Evolutionary conservation across 1,140 invertebrate species (phyloP).

Genomic region (Nautilus pompilius): DNA sequence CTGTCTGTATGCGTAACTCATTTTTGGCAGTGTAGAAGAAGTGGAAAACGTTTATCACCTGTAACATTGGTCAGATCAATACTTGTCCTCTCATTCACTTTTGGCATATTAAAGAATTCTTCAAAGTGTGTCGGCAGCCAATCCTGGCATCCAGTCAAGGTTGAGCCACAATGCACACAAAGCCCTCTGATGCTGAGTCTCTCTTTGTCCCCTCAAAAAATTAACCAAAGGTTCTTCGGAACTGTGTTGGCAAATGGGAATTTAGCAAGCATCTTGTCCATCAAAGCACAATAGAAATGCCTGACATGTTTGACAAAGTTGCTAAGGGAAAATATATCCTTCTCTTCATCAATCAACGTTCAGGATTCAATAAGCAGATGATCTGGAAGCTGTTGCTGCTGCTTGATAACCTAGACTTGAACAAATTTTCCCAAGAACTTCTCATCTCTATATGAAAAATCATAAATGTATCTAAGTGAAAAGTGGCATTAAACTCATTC

Average conservation of each 20-base stretch:
- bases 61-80: background rate
- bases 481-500: slow-evolving; percentile 18
- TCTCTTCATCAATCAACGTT: background rate
- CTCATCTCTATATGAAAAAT: slow-evolving; percentile 5
- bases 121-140: too few relatives aligned
- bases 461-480: background rate
- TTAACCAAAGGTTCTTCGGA: background rate
- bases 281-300: background rate
- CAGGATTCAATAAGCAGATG: background rate
- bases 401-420: background rate
- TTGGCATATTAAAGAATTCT: too few relatives aligned
- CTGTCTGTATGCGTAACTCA: too few relatives aligned
- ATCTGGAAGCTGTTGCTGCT: slow-evolving; percentile 5
- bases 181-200: background rate
- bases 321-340: background rate
- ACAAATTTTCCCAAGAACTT: too few relatives aligned
- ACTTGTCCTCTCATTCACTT: background rate
- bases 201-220: background rate
- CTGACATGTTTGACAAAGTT: slow-evolving; percentile 5
- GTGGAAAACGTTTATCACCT: background rate
- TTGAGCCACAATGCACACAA: too few relatives aligned
- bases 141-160: background rate
- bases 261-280: slow-evolving; percentile 4
- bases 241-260: slow-evolving; percentile 6
- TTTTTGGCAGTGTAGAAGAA: background rate